phyloP scores from a whole-genome alignment of 2,888 invertebrate genomes.

The Julus scanicus region DNA sequence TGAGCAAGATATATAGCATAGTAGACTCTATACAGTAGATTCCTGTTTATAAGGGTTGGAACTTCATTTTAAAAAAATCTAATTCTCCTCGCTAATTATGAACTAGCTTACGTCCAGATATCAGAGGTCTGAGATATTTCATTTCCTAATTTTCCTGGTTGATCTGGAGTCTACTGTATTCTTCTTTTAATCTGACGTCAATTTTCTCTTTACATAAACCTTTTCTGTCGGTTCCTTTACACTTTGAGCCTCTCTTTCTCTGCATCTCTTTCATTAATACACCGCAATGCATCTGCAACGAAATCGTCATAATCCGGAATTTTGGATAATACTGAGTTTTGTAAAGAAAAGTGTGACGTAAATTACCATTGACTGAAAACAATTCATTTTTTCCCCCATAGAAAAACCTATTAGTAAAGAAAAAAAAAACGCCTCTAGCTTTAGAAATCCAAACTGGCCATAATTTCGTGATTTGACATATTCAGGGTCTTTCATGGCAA shows the following conservation, averaged over 20 bases:
- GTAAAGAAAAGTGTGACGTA: not conserved
- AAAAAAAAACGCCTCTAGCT: no score
- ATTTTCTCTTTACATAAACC: not conserved
- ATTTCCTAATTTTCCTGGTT: no score
- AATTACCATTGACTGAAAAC: not conserved
- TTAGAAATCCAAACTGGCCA: no score
- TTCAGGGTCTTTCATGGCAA: not conserved
- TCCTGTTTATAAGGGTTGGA: no score
- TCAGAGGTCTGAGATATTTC: no score
- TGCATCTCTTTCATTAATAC: not conserved
- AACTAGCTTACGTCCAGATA: no score
- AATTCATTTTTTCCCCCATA: no score
- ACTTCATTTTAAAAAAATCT: no score
- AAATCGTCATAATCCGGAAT: not conserved
- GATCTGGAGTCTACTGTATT: not conserved
- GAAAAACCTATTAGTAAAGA: no score
- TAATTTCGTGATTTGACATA: not conserved
- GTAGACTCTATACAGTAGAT: no score
- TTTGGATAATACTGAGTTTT: not conserved
- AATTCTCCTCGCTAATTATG: no score
- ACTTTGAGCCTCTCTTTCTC: conserved; percentile 13
- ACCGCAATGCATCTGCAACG: not conserved
- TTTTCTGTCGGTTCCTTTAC: not conserved
- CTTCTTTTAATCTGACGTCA: not conserved
- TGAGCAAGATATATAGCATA: not conserved